Conservation (phyloP, 2,888 invertebrate species). For the Halictus quadricinctus region DNA sequence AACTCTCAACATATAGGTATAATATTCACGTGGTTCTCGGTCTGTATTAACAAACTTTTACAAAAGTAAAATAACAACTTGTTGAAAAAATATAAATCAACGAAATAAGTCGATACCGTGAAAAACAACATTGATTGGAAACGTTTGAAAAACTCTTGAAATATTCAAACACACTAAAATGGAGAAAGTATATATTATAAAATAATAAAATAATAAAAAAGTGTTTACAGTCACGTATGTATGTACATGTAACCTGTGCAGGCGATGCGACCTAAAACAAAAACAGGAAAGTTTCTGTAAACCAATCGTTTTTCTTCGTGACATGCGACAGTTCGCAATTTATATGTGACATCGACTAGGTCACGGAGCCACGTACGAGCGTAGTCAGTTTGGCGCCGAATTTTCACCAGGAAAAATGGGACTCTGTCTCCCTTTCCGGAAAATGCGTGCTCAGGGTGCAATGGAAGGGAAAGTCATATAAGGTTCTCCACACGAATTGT, state of each 20-base stretch:
- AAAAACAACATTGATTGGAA: no score
- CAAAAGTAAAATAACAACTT: no score
- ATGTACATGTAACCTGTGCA: background rate
- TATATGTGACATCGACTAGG: background rate
- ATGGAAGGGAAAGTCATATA: background rate
- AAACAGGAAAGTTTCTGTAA: background rate
- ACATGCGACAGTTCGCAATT: background rate
- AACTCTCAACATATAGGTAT: no score
- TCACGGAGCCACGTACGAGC: background rate
- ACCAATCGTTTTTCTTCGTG: background rate
- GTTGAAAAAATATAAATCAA: no score
- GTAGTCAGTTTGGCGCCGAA: background rate
- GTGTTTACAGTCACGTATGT: background rate
- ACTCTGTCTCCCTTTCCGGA: background rate
- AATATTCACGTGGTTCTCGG: no score
- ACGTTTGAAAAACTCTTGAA: no score
- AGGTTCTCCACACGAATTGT: background rate
- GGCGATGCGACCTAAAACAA: background rate
- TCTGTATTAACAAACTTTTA: no score
- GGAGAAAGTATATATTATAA: no score
- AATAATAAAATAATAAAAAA: background rate
- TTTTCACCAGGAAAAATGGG: constrained; percentile 2
- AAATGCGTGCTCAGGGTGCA: background rate
- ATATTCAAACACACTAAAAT: no score
- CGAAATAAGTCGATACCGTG: no score